Percentiles rank a stretch among this genome's conserved stretches.
phyloP scores from a whole-genome alignment of 1,140 invertebrate genomes.

The Drosophila ogumai region DNA sequence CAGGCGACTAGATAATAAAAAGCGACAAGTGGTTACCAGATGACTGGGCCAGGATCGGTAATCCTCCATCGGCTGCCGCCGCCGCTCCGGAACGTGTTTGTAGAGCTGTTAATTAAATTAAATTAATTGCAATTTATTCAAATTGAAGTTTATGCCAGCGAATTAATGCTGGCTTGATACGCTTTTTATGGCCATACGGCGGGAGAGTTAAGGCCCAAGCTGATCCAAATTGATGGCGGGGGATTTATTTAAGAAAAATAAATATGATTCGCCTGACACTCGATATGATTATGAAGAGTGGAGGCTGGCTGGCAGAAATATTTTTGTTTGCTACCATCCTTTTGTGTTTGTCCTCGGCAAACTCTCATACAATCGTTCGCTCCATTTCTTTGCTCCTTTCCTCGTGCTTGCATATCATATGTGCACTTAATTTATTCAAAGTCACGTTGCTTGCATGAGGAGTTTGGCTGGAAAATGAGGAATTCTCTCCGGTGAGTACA shows the following conservation, averaged over 20 bases:
- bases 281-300: conserved; percentile 25
- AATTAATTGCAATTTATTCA: conserved; percentile 52
- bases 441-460: conserved; percentile 70
- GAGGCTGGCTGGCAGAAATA: conserved; percentile 21
- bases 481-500: conserved; percentile 44
- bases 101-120: conserved; percentile 71
- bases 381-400: conserved; percentile 44
- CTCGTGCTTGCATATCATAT: conserved; percentile 64
- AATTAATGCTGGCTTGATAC: conserved; percentile 35
- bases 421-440: conserved; percentile 79
- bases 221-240: conserved; percentile 25
- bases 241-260: conserved; percentile 3
- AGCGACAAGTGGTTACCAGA: conserved; percentile 59
- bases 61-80: conserved; percentile 15
- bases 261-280: conserved; percentile 27
- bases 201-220: background rate
- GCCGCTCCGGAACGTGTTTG: conserved; percentile 48
- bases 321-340: conserved; percentile 46
- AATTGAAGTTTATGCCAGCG: conserved; percentile 30
- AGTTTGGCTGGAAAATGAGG: conserved; percentile 41
- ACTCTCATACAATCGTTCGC: conserved; percentile 42
- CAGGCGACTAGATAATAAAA: conserved; percentile 77
- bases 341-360: conserved; percentile 30
- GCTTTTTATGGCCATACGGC: conserved; percentile 22
- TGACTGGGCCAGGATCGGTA: conserved; percentile 40